phyloP scores from a whole-genome alignment of 1,140 invertebrate species.

The Apolygus lucorum region DNA sequence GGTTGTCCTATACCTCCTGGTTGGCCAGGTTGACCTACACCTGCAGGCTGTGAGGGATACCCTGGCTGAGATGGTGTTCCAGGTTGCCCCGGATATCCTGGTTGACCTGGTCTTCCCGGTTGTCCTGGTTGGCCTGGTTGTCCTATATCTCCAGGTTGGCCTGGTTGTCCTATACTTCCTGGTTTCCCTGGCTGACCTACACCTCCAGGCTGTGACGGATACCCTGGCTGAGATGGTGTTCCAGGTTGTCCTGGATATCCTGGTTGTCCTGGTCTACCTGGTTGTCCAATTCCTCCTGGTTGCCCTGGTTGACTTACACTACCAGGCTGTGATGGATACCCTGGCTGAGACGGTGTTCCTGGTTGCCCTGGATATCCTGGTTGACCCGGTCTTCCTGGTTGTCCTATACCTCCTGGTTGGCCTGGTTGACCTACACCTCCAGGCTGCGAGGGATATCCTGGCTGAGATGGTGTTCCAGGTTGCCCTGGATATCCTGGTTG shows the following conservation, averaged over 20 bases:
- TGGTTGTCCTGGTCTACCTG: constrained; percentile 32
- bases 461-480: no score
- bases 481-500: constrained; percentile 29
- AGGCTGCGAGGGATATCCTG: constrained; percentile 24
- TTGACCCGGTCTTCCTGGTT: constrained; percentile 32
- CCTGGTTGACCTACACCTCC: constrained; percentile 21
- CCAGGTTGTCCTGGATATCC: constrained; percentile 33
- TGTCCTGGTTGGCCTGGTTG: no score
- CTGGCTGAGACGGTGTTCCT: constrained; percentile 27
- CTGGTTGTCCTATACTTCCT: constrained; percentile 29
- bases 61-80: no score
- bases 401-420: constrained; percentile 32
- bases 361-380: constrained; percentile 30
- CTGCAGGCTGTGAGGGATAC: no score
- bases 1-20: no score
- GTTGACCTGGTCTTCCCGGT: constrained; percentile 31
- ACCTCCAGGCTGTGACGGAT: no score
- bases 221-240: no score
- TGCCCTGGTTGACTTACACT: constrained; percentile 25
- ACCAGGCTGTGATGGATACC: constrained; percentile 23
- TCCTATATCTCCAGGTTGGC: constrained; percentile 28
- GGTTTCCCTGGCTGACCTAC: constrained; percentile 29
- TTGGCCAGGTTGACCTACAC: no score
- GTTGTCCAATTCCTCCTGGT: constrained; percentile 28
- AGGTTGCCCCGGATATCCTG: constrained; percentile 31